A percentile compares a stretch with the other conserved stretches of the same genome.
Evolutionary conservation across 2,113 vertebrate species (phyloP).

Genomic region (Pseudorasbora parva): DNA sequence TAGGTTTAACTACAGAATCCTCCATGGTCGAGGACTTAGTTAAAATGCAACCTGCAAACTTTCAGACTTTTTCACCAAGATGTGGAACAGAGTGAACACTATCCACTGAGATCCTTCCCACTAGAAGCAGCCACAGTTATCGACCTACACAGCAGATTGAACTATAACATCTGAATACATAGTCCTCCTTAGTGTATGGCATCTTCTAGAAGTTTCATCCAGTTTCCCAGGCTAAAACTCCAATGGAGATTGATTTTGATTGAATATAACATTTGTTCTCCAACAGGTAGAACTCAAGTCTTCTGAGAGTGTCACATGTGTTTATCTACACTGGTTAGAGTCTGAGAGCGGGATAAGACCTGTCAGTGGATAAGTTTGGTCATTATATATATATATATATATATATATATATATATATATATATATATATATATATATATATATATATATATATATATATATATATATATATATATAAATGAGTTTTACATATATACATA

Average conservation of each 20-base stretch:
- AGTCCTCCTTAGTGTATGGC: neutral
- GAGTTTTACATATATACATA: neutral
- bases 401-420: neutral
- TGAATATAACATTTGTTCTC: neutral
- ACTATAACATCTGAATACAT: neutral
- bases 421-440: neutral
- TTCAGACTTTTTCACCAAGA: slow-evolving; percentile 14
- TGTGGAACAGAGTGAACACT: neutral
- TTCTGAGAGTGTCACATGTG: neutral
- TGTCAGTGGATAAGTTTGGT: neutral
- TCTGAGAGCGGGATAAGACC: neutral
- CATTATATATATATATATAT: neutral
- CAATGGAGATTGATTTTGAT: slow-evolving; percentile 10
- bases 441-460: neutral
- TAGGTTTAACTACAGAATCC: slow-evolving; percentile 9
- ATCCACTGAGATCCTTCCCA: slow-evolving; percentile 14
- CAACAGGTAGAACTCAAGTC: neutral
- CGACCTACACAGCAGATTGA: neutral
- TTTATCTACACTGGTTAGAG: neutral
- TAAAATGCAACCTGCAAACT: neutral
- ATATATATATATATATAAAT: neutral
- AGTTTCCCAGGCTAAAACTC: neutral
- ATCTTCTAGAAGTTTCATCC: neutral
- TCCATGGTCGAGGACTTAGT: neutral
- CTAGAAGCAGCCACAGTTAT: neutral